Conservation (phyloP, 2,888 invertebrate species). For the Stenichneumon culpator region DNA sequence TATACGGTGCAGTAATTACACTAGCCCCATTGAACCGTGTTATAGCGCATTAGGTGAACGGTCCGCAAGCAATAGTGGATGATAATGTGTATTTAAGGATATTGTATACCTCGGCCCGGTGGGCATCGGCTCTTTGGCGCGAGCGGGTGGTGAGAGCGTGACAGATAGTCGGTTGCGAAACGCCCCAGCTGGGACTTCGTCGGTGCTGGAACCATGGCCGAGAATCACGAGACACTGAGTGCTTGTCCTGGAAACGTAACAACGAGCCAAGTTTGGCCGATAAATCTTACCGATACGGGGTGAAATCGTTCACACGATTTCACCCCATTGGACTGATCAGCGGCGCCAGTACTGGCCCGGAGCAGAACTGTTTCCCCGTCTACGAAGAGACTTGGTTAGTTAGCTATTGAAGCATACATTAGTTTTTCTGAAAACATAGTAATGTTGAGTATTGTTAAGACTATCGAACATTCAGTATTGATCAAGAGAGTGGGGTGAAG, state of each 20-base stretch:
- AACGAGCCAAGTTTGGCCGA: not conserved
- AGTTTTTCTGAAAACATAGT: not conserved
- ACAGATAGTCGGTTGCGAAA: not conserved
- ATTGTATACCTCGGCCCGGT: not conserved
- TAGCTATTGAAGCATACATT: not conserved
- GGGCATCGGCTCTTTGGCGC: not conserved
- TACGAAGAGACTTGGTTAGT: not conserved
- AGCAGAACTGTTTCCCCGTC: not conserved
- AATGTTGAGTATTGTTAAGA: not conserved
- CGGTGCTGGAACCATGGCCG: not conserved
- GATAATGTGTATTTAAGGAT: not conserved
- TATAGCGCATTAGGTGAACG: not conserved
- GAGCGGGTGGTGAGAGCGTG: not conserved
- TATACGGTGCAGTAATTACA: not conserved
- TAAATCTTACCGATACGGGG: not conserved
- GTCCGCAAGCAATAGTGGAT: not conserved
- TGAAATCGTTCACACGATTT: not conserved
- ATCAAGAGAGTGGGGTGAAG: too few relatives aligned
- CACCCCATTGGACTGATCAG: not conserved
- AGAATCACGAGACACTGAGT: not conserved
- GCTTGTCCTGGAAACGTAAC: not conserved
- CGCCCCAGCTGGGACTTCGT: not conserved
- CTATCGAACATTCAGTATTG: too few relatives aligned
- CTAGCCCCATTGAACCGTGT: constrained; percentile 4
- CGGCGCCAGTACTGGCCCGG: not conserved